Base-by-base conservation (phyloP, 2,797 vertebrate species). In the Sebastes steindachneri region DNA sequence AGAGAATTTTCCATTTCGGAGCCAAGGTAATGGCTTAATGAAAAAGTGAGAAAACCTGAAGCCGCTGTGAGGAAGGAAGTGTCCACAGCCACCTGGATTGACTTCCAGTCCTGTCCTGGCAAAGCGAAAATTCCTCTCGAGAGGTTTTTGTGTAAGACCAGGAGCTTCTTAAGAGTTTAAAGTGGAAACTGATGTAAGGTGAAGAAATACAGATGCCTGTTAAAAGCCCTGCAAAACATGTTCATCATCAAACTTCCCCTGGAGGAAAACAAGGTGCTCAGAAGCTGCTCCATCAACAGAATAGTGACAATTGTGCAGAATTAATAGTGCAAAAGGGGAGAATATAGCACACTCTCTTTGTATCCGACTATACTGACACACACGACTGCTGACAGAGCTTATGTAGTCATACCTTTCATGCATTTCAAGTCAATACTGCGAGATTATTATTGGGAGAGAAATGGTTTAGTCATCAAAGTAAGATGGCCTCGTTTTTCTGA, bases 141-240 rank as follows among this genome's bases (percentile, higher is more conserved):
- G 72, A 55, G 21, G 15, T 19, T 55, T 72, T n/a, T 54, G 54
- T 67, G 57, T 45, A 14, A 15, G 9, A 68, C 31, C 31, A 45
- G 5, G 28, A 73, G 57, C 59, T 84, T 83, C 63, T 25, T 48
- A 26, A 9, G 69, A 29, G 29, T 65, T 85, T 70, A 45, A 84
- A 90, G 82, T 85, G 35, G 69, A 91, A 90, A 83, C 48, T 92
- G 92, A 91, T 83, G 92, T 88, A 91, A 93, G 86, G 68, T 67
- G 71, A 79, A 77, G 88, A 86, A 91, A 90, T 84, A 62, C 72
- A 77, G 72, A 60, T 73, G 77, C 41, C 70, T 78, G 65, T 82
- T 86, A 82, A 90, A 77, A 69, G 76, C 58, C 54, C 26, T 12
- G n/a, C 6, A 57, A 79, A 81, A 72, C 64, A 68, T 7, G 71